Conservation (phyloP, 2,113 vertebrate species). For the Xiphias gladius region DNA sequence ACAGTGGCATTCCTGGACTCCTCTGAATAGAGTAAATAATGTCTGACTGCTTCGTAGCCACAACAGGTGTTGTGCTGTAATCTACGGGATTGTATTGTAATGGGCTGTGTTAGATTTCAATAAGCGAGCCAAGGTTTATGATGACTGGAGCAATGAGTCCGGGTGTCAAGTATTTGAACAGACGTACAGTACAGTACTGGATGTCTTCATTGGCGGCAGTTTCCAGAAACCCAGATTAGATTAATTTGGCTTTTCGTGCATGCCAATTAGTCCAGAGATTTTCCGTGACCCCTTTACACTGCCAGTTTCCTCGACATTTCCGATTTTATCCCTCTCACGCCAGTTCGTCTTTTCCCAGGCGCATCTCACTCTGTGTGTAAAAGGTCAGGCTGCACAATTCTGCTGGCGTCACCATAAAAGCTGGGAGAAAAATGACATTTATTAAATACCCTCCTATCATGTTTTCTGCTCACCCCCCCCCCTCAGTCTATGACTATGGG, state of each 20-base stretch:
- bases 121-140: conserved; percentile 41
- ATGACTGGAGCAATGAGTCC: background rate
- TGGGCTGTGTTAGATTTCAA: conserved; percentile 44
- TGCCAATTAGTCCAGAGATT: conserved; percentile 45
- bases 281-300: conserved; percentile 9
- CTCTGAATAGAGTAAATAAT: conserved; percentile 29
- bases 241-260: conserved; percentile 34
- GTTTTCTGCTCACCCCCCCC: conserved; percentile 34
- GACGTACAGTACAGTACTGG: background rate
- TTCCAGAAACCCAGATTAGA: conserved; percentile 56
- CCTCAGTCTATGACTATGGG: conserved; percentile 46
- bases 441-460: conserved; percentile 65
- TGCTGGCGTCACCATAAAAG: conserved; percentile 61
- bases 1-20: conserved; percentile 44
- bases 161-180: conserved; percentile 54
- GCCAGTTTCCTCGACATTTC: conserved; percentile 2
- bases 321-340: conserved; percentile 41
- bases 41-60: conserved; percentile 28
- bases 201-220: conserved; percentile 27
- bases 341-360: conserved; percentile 50
- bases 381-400: conserved; percentile 70
- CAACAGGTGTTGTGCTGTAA: conserved; percentile 61
- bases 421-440: conserved; percentile 71
- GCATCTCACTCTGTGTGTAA: conserved; percentile 44
- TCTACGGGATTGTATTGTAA: conserved; percentile 39